Base-by-base conservation (phyloP, 2,888 invertebrate genomes). In the Platycheirus rosarum region DNA sequence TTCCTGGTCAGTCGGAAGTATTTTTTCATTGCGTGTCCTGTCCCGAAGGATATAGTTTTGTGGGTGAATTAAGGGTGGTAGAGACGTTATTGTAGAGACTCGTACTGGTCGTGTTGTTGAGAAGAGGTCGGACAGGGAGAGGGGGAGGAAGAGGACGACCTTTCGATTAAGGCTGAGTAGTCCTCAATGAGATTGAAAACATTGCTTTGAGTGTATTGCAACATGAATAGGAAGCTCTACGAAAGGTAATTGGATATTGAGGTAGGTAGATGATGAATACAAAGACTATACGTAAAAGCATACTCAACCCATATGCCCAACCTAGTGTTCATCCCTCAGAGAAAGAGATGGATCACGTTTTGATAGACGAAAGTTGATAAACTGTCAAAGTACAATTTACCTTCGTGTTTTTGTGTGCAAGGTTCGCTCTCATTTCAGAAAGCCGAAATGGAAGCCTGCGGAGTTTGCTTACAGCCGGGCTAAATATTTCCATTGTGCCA, bases 201-300 rank as follows among this genome's bases (percentile, higher is more conserved):
- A 62, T 66, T 46, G 11, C 40, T 32, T 40, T n/a, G 32, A 49
- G 57, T 63, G 55, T 40, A 71, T 55, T 71, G 63, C 57, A 44
- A 68, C 62, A 63, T 32, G 35, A 48, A 57, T 35, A 44, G 63
- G 40, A 40, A 63, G 62, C 69, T 42, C 35, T 26, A 8, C 42
- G 16, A 44, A 29, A 49, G 79, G 57, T 69, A 69, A 69, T 79
- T 79, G 69, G 74, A 74, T 69, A 74, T 79, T 66, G 75, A 79
- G 69, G 63, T 63, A 57, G 55, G 44, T 44, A 57, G 11, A 20
- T 16, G 16, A 20, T 20, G 46, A 46, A 46, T 46, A 23, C 4
- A 14, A 9, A 7, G 35, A 35, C 9, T 35, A 35, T 35, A 8
- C 35, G 35, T 35, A 11, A n/a, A n/a, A n/a, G n/a, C n/a, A n/a